phyloP scores from a whole-genome alignment of 2,797 vertebrate genomes.

The Sciurus vulgaris region DNA sequence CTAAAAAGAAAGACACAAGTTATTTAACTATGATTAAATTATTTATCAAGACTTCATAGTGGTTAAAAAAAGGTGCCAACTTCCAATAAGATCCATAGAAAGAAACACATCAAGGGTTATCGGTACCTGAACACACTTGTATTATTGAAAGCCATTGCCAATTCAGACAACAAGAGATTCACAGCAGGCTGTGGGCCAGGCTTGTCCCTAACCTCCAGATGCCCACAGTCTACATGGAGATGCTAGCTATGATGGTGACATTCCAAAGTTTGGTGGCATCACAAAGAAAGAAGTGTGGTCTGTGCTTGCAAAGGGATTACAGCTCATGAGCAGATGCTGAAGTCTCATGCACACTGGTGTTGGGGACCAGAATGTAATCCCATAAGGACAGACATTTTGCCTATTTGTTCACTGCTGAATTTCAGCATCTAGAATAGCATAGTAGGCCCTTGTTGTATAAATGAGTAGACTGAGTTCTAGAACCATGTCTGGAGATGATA shows the following conservation, averaged over 20 bases:
- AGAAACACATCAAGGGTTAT: not conserved
- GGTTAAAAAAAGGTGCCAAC: not conserved
- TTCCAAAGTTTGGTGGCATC: not conserved
- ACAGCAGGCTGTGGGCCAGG: not conserved
- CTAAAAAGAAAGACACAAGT: not conserved
- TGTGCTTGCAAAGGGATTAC: not conserved
- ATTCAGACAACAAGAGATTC: not conserved
- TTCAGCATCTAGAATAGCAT: not conserved
- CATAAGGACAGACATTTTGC: not conserved
- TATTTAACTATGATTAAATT: not conserved
- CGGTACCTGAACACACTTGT: not conserved
- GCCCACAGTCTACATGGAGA: too few relatives aligned
- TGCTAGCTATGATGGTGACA: not conserved
- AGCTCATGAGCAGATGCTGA: not conserved
- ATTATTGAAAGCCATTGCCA: not conserved
- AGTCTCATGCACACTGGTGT: not conserved
- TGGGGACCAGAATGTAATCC: not conserved
- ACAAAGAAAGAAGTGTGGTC: not conserved
- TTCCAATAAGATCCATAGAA: not conserved
- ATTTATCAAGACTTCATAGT: not conserved
- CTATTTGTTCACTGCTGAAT: not conserved
- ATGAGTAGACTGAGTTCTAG: not conserved
- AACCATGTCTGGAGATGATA: not conserved
- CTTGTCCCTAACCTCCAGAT: not conserved
- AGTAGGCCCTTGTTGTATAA: not conserved